phyloP scores from a whole-genome alignment of 2,888 invertebrate genomes.

The Eupithecia exiguata region DNA sequence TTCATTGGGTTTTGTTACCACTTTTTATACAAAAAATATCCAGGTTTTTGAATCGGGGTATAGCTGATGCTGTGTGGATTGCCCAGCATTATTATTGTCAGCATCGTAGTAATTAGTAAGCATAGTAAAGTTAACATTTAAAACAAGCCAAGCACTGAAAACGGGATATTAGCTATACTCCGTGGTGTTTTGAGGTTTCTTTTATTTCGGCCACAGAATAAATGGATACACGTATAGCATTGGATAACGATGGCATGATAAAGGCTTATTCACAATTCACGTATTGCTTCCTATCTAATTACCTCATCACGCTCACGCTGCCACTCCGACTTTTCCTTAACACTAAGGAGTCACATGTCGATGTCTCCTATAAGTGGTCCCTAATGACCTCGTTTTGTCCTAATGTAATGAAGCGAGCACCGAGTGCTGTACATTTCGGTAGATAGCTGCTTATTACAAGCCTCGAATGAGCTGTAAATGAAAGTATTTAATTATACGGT shows the following conservation, averaged over 20 bases:
- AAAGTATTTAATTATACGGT: neutral
- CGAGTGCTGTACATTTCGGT: neutral
- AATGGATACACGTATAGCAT: neutral
- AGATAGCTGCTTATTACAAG: constrained; percentile 4
- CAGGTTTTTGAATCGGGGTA: no score
- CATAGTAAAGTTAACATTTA: no score
- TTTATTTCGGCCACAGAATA: neutral
- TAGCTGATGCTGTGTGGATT: no score
- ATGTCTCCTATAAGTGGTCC: neutral
- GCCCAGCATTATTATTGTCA: no score
- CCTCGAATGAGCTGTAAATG: constrained; percentile 1
- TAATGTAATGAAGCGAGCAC: neutral
- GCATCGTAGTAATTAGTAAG: no score
- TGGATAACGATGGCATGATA: neutral
- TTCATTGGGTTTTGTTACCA: no score
- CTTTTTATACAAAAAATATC: no score
- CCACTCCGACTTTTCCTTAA: neutral
- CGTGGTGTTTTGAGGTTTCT: neutral
- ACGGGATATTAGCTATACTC: neutral
- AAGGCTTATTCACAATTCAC: neutral
- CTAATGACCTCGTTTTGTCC: constrained; percentile 4
- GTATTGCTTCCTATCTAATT: neutral
- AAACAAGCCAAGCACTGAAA: neutral
- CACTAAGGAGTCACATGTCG: neutral
- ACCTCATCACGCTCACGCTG: neutral